Percentiles rank a stretch among this genome's conserved stretches.
Conservation (phyloP, 1,140 invertebrate species). For the Rhyacophila brunnea region DNA sequence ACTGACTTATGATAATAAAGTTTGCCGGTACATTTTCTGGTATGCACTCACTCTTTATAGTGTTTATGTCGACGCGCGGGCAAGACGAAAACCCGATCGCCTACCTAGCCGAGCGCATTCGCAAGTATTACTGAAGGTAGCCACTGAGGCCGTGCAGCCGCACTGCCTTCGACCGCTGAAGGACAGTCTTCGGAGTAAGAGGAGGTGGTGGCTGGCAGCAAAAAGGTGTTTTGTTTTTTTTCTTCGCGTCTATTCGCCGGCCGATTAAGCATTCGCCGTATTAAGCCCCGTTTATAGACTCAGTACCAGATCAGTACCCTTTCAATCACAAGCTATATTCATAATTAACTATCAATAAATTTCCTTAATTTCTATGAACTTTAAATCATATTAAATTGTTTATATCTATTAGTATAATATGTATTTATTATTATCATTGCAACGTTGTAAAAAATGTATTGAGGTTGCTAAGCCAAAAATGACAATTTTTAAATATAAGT, state of each 20-base stretch:
- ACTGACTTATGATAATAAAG: too few relatives aligned
- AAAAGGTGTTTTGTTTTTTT: constrained; percentile 18
- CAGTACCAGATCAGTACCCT: too few relatives aligned
- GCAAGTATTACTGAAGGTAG: constrained; percentile 15
- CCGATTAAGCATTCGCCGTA: constrained; percentile 4
- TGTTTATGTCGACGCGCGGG: constrained; percentile 22
- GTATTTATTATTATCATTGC: too few relatives aligned
- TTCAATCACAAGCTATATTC: too few relatives aligned
- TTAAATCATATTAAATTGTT: too few relatives aligned
- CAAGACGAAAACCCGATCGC: constrained; percentile 19
- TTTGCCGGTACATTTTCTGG: too few relatives aligned
- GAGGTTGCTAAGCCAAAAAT: too few relatives aligned
- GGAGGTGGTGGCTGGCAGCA: constrained; percentile 21
- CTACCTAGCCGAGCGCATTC: constrained; percentile 17
- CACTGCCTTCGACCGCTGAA: constrained; percentile 9
- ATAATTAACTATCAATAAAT: too few relatives aligned
- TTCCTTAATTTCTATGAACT: too few relatives aligned
- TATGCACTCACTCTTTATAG: neutral
- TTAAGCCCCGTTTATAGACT: neutral
- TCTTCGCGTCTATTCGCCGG: neutral
- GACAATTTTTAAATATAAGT: too few relatives aligned
- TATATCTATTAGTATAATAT: too few relatives aligned
- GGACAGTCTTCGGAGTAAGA: constrained; percentile 24
- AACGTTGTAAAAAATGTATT: too few relatives aligned
- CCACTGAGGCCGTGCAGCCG: neutral